Percentiles rank a stretch among this genome's conserved stretches.
phyloP scores from a whole-genome alignment of 2,113 vertebrate species.

The Enhydra lutris region DNA sequence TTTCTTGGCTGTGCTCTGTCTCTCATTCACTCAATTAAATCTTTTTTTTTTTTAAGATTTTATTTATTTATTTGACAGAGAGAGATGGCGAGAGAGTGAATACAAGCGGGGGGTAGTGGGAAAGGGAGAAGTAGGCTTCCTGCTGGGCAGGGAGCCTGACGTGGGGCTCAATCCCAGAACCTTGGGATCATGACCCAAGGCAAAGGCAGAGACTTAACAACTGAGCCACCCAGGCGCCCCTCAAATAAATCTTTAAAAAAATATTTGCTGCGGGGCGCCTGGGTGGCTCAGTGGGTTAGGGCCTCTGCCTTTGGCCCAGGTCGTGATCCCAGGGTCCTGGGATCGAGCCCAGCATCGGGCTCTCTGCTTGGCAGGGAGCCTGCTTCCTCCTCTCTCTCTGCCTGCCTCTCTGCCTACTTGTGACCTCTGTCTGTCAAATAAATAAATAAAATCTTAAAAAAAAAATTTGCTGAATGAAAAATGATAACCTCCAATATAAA shows the following conservation, averaged over 20 bases:
- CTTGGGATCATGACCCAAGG: background rate
- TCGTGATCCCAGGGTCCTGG: no score
- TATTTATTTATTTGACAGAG: background rate
- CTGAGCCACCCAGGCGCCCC: no score
- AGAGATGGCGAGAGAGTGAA: background rate
- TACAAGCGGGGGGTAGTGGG: background rate
- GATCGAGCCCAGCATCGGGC: no score
- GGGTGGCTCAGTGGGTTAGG: no score
- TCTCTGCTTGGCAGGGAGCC: background rate
- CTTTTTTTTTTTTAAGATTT: background rate
- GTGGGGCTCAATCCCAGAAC: background rate
- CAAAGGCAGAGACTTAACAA: background rate
- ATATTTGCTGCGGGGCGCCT: background rate
- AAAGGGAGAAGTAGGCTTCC: background rate
- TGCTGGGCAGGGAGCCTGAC: no score
- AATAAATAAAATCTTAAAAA: background rate
- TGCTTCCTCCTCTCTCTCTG: no score
- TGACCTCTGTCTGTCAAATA: no score
- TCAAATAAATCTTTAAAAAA: background rate
- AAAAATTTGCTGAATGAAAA: constrained; percentile 9
- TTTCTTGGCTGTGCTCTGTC: background rate
- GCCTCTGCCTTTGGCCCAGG: no score
- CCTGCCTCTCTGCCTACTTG: no score
- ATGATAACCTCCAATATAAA: background rate
- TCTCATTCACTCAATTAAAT: background rate